These are phyloP conservation scores for Microcaecilia unicolor DNA, from an alignment of 2,797 vertebrate genomes.

Conservation along the genomic window DNA sequence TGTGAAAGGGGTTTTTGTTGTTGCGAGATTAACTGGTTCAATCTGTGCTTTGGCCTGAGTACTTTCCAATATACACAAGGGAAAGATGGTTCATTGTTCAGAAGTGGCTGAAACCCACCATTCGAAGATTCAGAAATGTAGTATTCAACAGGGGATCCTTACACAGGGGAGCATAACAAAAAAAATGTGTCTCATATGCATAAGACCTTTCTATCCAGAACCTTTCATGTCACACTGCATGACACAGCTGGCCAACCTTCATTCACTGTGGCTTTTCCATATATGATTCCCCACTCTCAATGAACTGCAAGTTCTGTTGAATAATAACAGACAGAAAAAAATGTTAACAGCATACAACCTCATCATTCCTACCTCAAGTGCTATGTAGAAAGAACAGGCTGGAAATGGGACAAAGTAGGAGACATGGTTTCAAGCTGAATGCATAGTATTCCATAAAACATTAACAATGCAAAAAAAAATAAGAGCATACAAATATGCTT, in stretches of 20 bases:
- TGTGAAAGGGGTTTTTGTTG: background rate
- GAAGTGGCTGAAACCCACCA: background rate
- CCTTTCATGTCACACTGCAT: rapidly evolving
- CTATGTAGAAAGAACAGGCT: no score
- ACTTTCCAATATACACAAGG: background rate
- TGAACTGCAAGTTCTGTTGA: no score
- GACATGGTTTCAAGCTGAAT: background rate
- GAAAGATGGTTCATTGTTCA: background rate
- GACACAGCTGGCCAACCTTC: no score
- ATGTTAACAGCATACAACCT: no score
- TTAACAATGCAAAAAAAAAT: background rate
- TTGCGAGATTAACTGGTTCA: background rate
- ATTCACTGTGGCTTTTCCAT: no score
- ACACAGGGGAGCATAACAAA: background rate
- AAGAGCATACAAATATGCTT: background rate
- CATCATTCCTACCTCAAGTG: no score
- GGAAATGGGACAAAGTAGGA: no score
- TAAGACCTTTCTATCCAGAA: background rate
- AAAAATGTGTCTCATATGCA: background rate
- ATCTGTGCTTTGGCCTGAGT: background rate
- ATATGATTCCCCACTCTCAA: no score
- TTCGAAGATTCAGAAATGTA: background rate
- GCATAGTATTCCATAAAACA: background rate
- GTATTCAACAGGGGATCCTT: background rate
- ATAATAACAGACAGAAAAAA: no score